Base-by-base conservation (phyloP, 2,888 invertebrate genomes). In the Lochmaea capreae region DNA sequence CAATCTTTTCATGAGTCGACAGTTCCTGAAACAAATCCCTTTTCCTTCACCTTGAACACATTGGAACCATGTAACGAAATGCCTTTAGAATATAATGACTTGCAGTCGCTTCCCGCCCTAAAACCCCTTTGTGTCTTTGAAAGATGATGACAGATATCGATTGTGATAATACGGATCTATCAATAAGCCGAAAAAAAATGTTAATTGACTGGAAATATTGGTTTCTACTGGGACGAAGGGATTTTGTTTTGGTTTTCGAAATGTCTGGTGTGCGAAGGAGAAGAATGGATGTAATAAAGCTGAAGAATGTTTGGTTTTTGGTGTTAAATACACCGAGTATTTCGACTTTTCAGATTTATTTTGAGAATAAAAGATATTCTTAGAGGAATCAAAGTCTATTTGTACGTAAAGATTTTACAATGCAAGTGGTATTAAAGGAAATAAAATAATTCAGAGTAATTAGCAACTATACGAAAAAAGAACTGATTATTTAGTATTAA, bases 1-100 rank as follows among this genome's bases (percentile, higher is more conserved):
- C 70, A 70, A 70, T 70, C 72, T 73, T 76, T 72, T 75, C 75
- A 77, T 78, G 78, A 78, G 77, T 77, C 74, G 73, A 71, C 78
- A 74, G 70, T 73, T 78, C 76, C 63, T 69, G 75, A 78, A 78
- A 78, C 74, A 76, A 77, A 78, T 72, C 72, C 70, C 62, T 63
- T 73, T 77, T 74, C 74, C 71, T 67, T 54, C 65, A 68, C 68
- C 74, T 68, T 71, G 22, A 69, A 69, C 63, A 39, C 57, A 66
- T 66, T 33, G 42, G 66, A 52, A 54, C 57, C 66, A 66, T 59
- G 68, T 73, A 68, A 71, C 65, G 54, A 69, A 72, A 75, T 65
- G 74, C 72, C 70, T 59, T 66, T 49, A 69, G 59, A 74, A 58
- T 67, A 66, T 54, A 72, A 73, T 75, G 75, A 75, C 75, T 75